Base-by-base conservation (phyloP, 2,888 invertebrate genomes). In the Cactoblastis cactorum region DNA sequence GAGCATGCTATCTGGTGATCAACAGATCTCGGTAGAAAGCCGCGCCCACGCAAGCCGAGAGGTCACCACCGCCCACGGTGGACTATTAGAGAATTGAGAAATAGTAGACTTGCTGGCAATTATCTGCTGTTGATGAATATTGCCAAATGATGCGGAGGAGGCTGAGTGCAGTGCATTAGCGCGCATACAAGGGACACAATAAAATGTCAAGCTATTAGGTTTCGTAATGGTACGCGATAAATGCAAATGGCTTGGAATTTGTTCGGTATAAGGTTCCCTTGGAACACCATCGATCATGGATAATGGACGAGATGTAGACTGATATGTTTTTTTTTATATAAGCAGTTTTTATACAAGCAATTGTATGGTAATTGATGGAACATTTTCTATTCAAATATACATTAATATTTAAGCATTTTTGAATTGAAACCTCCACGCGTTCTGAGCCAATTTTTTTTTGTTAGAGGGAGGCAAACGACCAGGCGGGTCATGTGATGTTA, bases 41-140 rank as follows among this genome's bases (percentile, higher is more conserved):
- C 68, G 68, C 61, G 67, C 86, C 87, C 76, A 84, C 85, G 79
- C 83, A 71, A 69, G 79, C 61, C 77, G 69, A 82, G 81, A 83
- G 87, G 86, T 86, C 85, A 84, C 63, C 57, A 59, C 56, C 76
- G 66, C 84, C 83, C 77, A 84, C 83, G 67, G 77, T 66, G 67
- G 65, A 52, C 67, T 64, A 71, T 68, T 65, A 67, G 58, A 60
- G 63, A 65, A 65, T 80, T 77, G 73, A 67, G 80, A 72, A 77
- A 79, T 65, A 70, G 67, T 60, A 67, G 62, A 52, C 58, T 67
- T 63, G 75, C 75, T 75, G 75, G 68, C 75, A 76, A 80, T 79
- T 80, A 77, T 72, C 61, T 49, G 64, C 74, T 75, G 80, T 76
- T 74, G 80, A 82, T 76, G 81, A 77, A 75, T 67, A 74, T 78